Evolutionary conservation across 1,140 invertebrate species (phyloP).

Genomic region (Magallana gigas): DNA sequence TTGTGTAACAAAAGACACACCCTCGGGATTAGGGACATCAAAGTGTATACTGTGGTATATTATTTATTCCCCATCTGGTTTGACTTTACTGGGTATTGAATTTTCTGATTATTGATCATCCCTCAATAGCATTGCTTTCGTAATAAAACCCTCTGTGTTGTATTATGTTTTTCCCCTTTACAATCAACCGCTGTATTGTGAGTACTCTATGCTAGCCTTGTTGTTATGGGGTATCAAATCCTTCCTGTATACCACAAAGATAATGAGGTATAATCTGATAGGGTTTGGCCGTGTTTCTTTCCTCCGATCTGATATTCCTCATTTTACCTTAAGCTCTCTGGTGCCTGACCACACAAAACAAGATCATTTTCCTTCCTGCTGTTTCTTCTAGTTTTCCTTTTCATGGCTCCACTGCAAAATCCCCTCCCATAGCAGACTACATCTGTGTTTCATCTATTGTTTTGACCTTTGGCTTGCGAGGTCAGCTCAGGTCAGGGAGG

Average conservation of each 20-base stretch:
- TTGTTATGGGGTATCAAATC: neutral
- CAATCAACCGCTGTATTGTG: neutral
- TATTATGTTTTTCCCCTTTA: conserved; percentile 4
- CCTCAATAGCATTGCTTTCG: conserved; percentile 1
- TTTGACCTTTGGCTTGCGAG: neutral
- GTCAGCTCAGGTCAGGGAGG: conserved; percentile 20
- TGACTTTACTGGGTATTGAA: conserved; percentile 22
- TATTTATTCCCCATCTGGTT: conserved; percentile 19
- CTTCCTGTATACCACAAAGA: neutral
- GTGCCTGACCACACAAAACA: conserved; percentile 18
- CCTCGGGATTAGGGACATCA: conserved; percentile 14
- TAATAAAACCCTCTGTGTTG: neutral
- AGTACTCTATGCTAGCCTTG: neutral
- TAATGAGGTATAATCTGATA: neutral
- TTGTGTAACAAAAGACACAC: conserved; percentile 27
- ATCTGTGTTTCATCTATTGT: neutral
- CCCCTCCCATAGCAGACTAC: neutral
- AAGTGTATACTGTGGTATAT: conserved; percentile 19
- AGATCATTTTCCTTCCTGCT: conserved; percentile 3
- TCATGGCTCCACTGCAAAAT: neutral
- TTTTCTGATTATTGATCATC: conserved; percentile 26
- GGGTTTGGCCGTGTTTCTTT: neutral
- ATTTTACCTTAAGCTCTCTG: neutral
- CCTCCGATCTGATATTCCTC: neutral
- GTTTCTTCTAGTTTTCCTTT: conserved; percentile 14